Conservation (phyloP, 2,113 vertebrate species). For the Laticauda laticaudata region DNA sequence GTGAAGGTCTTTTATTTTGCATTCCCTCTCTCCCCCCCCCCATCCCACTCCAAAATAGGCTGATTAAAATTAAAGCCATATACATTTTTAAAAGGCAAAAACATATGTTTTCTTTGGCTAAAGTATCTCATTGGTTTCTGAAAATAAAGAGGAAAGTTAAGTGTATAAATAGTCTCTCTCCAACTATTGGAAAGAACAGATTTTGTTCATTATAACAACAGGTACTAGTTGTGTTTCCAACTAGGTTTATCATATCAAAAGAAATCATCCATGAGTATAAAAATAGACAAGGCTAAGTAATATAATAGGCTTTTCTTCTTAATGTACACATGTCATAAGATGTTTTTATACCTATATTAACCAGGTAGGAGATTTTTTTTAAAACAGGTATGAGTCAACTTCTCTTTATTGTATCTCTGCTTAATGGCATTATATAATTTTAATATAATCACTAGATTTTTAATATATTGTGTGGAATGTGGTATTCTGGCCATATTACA, state of each 20-base stretch:
- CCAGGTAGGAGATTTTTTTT: neutral
- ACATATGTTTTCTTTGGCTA: constrained; percentile 6
- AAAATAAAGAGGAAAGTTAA: constrained; percentile 9
- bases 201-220: constrained; percentile 6
- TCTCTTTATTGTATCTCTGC: neutral
- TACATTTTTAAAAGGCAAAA: constrained; percentile 33
- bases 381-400: neutral
- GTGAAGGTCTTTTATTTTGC: constrained; percentile 17
- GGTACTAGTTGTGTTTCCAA: neutral
- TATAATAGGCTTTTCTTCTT: neutral
- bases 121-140: constrained; percentile 15
- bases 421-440: neutral
- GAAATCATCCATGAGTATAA: neutral
- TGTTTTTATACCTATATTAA: constrained; percentile 6
- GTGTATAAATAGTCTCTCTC: neutral
- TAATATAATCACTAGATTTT: neutral
- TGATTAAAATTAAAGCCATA: constrained; percentile 25
- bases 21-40: neutral
- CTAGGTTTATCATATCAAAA: constrained; percentile 4
- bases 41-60: constrained; percentile 6
- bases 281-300: constrained; percentile 5
- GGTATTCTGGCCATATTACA: neutral
- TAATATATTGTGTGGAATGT: neutral
- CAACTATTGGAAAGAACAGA: neutral
- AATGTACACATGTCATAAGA: constrained; percentile 4